Base-by-base conservation (phyloP, 2,888 invertebrate species). In the Abrostola tripartita region DNA sequence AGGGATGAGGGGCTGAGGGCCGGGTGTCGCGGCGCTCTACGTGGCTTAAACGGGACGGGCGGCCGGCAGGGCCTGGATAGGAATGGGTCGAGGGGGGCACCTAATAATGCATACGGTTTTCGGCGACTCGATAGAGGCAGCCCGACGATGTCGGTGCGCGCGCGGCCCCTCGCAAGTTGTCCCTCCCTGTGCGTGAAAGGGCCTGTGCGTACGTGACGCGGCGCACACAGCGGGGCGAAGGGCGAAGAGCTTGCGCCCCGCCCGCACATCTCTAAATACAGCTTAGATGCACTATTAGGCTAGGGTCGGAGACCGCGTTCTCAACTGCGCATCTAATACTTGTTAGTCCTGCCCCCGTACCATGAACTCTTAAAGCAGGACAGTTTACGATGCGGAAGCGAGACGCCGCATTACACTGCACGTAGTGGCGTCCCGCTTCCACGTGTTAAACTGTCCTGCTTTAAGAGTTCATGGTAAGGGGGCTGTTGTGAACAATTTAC, bases 31-130 rank as follows among this genome's bases (percentile, higher is more conserved):
- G 79, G 78, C 78, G 81, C 79, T 70, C 24, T 78, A 73, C 81
- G 83, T 57, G 67, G 74, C 75, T 58, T 83, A 83, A 82, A 68
- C 79, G 84, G 78, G 77, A 69, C 83, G 82, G 65, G 70, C 51
- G 85, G 85, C 78, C 78, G 81, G 74, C 78, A 81, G 77, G 85
- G 79, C 82, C 81, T 78, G 68, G 56, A 66, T 63, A 63, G 72
- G 81, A 62, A 76, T 67, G 80, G 79, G 85, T 81, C 44, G 85
- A 78, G 82, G 86, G 88, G 86, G 86, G 79, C 76, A 81, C 86
- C 88, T 90, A 90, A 92, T 92, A 91, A 92, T 89, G 91, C 90
- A 89, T 89, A 89, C 90, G 85, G 90, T 90, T 92, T 92, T 89
- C 85, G 86, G 76, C 83, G 86, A 91, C 88, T 89, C 90, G 89